Percentiles rank a stretch among this genome's conserved stretches.
phyloP scores from a whole-genome alignment of 2,888 invertebrate genomes.

The Brachyopa scutellaris region DNA sequence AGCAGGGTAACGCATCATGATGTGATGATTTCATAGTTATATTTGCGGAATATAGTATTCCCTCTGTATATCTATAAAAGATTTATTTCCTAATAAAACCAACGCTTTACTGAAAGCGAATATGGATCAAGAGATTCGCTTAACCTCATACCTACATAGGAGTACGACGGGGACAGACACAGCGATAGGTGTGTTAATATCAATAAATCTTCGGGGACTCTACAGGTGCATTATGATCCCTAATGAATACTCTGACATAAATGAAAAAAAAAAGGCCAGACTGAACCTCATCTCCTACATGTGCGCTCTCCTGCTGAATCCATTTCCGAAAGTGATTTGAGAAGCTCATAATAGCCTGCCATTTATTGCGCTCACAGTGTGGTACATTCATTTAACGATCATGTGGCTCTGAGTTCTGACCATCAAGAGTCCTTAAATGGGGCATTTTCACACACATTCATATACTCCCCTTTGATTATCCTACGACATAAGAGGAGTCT shows the following conservation, averaged over 20 bases:
- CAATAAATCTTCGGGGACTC: slow-evolving; percentile 12
- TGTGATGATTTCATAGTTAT: too few species aligned
- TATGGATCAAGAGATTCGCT: not conserved
- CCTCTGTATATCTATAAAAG: not conserved
- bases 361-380: slow-evolving; percentile 22
- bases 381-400: slow-evolving; percentile 31
- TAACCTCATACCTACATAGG: not conserved
- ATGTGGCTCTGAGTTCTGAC: not conserved
- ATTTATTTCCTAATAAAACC: slow-evolving; percentile 16
- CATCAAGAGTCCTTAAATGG: slow-evolving; percentile 8
- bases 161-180: not conserved
- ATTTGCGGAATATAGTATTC: too few species aligned
- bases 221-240: slow-evolving; percentile 22
- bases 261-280: slow-evolving; percentile 13
- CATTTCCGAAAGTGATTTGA: slow-evolving; percentile 11
- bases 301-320: not conserved
- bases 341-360: slow-evolving; percentile 9
- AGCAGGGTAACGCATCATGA: too few species aligned
- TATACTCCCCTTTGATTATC: not conserved
- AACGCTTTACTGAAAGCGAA: not conserved
- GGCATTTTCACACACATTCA: not conserved
- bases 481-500: not conserved
- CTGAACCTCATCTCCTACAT: not conserved
- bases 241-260: not conserved
- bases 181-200: not conserved